A percentile compares a stretch with the other conserved stretches of the same genome.
phyloP scores from a whole-genome alignment of 1,140 invertebrate genomes.

The Vanessa atalanta region DNA sequence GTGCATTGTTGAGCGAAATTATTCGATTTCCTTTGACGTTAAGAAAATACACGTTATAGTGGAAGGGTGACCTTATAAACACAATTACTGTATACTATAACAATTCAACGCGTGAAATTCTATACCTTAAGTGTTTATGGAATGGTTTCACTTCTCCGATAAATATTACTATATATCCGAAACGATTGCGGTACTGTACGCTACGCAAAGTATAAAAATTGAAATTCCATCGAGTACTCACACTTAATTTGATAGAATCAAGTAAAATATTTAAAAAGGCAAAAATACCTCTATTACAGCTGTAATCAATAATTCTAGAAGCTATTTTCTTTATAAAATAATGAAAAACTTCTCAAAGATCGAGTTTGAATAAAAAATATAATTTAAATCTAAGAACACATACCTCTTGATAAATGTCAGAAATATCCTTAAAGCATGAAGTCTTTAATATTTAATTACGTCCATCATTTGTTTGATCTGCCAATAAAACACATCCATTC shows the following conservation, averaged over 20 bases:
- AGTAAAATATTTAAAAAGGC: no score
- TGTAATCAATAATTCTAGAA: no score
- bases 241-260: no score
- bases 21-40: conserved; percentile 19
- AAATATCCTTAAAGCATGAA: conserved; percentile 33
- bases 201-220: no score
- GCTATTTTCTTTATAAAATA: no score
- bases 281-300: no score
- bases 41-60: conserved; percentile 20
- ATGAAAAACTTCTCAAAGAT: no score
- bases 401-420: conserved; percentile 38
- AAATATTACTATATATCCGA: no score
- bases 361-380: background rate
- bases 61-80: conserved; percentile 7
- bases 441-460: conserved; percentile 65
- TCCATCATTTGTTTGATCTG: conserved; percentile 58
- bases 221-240: no score
- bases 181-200: no score
- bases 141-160: no score
- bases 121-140: background rate
- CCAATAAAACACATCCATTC: conserved; percentile 51
- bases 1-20: conserved; percentile 24
- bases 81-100: conserved; percentile 11
- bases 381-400: conserved; percentile 7
- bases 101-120: conserved; percentile 7